Conservation (phyloP, 2,113 vertebrate species). For the Lathamus discolor region DNA sequence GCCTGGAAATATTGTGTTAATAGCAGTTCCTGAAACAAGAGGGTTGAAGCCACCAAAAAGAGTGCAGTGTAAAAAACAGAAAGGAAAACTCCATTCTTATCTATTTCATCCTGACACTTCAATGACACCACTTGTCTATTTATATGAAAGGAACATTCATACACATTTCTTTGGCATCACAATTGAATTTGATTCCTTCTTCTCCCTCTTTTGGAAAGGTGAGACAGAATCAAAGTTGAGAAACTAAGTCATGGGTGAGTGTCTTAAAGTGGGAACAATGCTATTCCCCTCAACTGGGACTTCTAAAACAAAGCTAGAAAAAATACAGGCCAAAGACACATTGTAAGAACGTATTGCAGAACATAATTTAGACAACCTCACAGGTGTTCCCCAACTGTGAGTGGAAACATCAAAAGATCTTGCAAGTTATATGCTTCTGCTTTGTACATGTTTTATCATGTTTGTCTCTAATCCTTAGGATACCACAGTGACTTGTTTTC, state of each 20-base stretch:
- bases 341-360: background rate
- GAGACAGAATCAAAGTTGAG: background rate
- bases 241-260: background rate
- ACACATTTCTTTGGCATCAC: background rate
- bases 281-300: background rate
- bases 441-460: background rate
- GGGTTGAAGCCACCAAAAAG: background rate
- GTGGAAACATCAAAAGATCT: background rate
- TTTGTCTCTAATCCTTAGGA: background rate
- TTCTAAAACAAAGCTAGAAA: background rate
- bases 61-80: background rate
- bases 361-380: background rate
- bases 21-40: background rate
- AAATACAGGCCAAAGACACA: background rate
- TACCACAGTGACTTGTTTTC: background rate
- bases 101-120: background rate
- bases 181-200: background rate
- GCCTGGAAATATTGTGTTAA: background rate
- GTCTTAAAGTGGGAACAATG: background rate
- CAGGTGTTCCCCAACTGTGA: accelerated
- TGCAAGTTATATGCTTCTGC: background rate
- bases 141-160: background rate
- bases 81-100: background rate
- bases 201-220: background rate
- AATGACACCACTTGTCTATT: background rate